These are phyloP conservation scores for Anarrhichthys ocellatus DNA, from an alignment of 2,113 vertebrate genomes.

Conservation along the genomic window DNA sequence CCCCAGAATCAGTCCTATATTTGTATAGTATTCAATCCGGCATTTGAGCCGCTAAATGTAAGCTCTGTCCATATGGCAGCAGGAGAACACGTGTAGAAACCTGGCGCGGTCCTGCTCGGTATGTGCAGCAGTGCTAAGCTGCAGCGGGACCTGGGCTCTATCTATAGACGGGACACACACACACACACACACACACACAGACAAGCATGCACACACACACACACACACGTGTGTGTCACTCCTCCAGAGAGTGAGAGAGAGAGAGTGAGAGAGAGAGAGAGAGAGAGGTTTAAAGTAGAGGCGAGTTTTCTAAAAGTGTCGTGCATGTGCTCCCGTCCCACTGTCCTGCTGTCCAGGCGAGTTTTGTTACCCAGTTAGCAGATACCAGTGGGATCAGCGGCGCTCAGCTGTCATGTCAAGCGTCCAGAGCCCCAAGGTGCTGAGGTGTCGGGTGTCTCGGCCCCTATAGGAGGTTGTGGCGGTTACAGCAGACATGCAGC, in stretches of 20 bases:
- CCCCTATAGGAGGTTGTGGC: constrained; percentile 13
- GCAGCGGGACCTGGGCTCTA: constrained; percentile 54
- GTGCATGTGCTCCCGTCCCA: constrained; percentile 57
- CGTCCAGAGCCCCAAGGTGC: constrained; percentile 46
- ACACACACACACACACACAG: constrained; percentile 32
- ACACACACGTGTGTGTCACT: constrained; percentile 49
- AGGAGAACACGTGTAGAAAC: neutral
- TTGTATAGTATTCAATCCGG: neutral
- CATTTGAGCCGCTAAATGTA: neutral
- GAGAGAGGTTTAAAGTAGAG: constrained; percentile 69
- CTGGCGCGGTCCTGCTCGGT: neutral
- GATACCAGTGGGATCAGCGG: constrained; percentile 70
- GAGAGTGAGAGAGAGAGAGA: constrained; percentile 9
- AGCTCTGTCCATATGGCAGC: neutral
- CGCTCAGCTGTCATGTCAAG: constrained; percentile 74
- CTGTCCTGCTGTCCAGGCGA: constrained; percentile 28
- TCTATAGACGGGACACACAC: constrained; percentile 64
- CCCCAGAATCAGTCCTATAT: no score
- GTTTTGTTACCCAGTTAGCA: constrained; percentile 69
- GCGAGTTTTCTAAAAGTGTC: constrained; percentile 69
- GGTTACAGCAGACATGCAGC: constrained; percentile 51
- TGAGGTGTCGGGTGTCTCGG: constrained; percentile 66
- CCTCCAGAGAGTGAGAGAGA: constrained; percentile 38
- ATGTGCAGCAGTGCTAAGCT: constrained; percentile 27
- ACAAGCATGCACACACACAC: neutral